Base-by-base conservation (phyloP, 2,888 invertebrate genomes). In the Morpho deidamia region DNA sequence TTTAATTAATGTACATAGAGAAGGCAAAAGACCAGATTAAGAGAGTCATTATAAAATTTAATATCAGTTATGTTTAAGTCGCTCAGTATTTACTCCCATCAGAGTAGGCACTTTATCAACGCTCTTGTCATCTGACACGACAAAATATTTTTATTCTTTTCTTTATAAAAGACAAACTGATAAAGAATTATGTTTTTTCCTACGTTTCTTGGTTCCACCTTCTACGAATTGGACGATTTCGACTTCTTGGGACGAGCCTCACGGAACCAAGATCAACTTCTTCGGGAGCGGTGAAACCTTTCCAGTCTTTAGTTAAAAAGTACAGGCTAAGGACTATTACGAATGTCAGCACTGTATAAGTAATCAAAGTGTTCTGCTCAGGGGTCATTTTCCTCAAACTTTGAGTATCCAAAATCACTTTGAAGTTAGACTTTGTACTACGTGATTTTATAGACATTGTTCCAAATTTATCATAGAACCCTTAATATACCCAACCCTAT, bases 231-330 rank as follows among this genome's bases (percentile, higher is more conserved):
- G 64, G 62, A 3, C 69, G 69, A 48, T 57, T 64, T 7, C 46
- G 43, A 9, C 56, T 55, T 43, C 63, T 69, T 2, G 63, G 56
- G 9, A 72, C 61, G 7, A 74, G 57, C 45, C 70, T 62, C n/a
- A 83, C 65, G 7, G 71, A 61, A 3, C 84, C 85, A 7, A 84
- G 69, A 48, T 84, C 82, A 1, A 82, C 72, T 61, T 83, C 84
- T 57, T 83, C 83, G 0, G 84, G 83, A 5, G 71, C 63, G 4
- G 70, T 74, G 51, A 74, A 68, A 1, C 73, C 72, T 60, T 78
- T 79, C 83, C 79, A 83, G 58, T 79, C 74, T 38, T 70, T 75
- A 1, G 73, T 78, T 12, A 63, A 44, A 10, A 72, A 51, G 59
- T 79, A 81, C 35, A 77, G 37, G 8, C 66, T 61, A 3, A 80